Percentiles rank a stretch among this genome's conserved stretches.
Evolutionary conservation across 1,140 invertebrate genomes (phyloP).

Genomic region (Cyclargus thomasi): DNA sequence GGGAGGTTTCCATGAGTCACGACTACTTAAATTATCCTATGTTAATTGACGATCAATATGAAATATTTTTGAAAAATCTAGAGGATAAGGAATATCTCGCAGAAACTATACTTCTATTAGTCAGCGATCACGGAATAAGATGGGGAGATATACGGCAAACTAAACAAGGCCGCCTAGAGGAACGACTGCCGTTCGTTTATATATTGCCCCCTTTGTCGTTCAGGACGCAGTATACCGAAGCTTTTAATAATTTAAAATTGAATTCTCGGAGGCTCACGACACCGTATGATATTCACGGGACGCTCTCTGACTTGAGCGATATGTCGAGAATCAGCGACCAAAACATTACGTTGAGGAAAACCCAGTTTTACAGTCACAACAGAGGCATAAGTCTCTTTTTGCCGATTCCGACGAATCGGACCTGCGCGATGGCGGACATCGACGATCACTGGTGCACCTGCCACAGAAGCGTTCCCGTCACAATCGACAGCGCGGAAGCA

Average conservation of each 20-base stretch:
- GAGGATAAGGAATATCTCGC: constrained; percentile 77
- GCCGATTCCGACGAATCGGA: constrained; percentile 80
- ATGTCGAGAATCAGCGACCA: constrained; percentile 39
- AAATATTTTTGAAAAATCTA: constrained; percentile 75
- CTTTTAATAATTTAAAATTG: constrained; percentile 78
- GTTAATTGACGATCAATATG: constrained; percentile 78
- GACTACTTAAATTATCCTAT: constrained; percentile 82
- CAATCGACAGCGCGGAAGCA: constrained; percentile 65
- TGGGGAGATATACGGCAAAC: constrained; percentile 83
- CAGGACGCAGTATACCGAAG: constrained; percentile 77
- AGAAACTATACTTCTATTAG: constrained; percentile 83
- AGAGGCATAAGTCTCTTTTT: constrained; percentile 85
- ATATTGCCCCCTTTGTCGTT: constrained; percentile 85
- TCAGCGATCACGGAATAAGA: constrained; percentile 94
- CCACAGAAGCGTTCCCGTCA: constrained; percentile 72
- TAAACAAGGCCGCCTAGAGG: constrained; percentile 89
- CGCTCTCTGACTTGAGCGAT: constrained; percentile 60
- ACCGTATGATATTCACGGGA: constrained; percentile 87
- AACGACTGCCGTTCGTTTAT: constrained; percentile 89
- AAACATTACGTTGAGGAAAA: constrained; percentile 35
- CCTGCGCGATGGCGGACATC: constrained; percentile 83
- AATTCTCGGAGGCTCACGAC: constrained; percentile 88
- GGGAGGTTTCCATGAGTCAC: constrained; percentile 84
- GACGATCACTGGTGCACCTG: constrained; percentile 89
- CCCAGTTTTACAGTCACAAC: constrained; percentile 26